Base-by-base conservation (phyloP, 2,113 vertebrate species). In the Chionis minor region DNA sequence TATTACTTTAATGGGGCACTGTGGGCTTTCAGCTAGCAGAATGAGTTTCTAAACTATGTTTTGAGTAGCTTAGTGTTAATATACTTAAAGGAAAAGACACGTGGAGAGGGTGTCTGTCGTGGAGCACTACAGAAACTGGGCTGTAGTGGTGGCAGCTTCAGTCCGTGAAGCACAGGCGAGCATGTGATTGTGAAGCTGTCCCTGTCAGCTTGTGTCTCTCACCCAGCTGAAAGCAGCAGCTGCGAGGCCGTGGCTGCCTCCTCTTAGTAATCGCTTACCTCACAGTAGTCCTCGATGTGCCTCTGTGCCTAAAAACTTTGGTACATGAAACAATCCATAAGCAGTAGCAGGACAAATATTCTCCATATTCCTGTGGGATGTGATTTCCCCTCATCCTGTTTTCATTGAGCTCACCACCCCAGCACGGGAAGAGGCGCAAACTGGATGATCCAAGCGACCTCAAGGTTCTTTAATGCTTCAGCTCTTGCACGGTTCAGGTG, bases 101-200 rank as follows among this genome's bases (percentile, higher is more conserved):
- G 9, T 30, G 54, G 38, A 52, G n/a, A 44, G 55, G n/a, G 33
- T 24, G 28, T 14, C 14, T 69, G 52, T n/a, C 10, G 6, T 2
- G 1, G 35, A 12, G 62, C 35, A 20, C 27, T 42, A 12, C 0
- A 63, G 44, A 62, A 75, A 42, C 30, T 73, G n/a, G 33, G n/a
- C 42, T 33, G 24, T 45, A 14, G 55, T 20, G 44, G 26, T 22
- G 16, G 55, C 33, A 52, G 1, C 15, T 15, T 21, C 40, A 14
- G 13, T 75, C 55, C 12, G 28, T 33, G 26, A 42, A 30, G 40
- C 6, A 26, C n/a, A 24, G 0, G 0, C 14, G 14, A 23, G 10
- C 9, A 9, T 33, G 14, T 23, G 16, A 61, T 54, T 23, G n/a
- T 27, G 54, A 42, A 49, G n/a, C 86, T 0, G 1, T 47, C 26